Base-by-base conservation (phyloP, 2,888 invertebrate species). In the Drosophila paracracens region DNA sequence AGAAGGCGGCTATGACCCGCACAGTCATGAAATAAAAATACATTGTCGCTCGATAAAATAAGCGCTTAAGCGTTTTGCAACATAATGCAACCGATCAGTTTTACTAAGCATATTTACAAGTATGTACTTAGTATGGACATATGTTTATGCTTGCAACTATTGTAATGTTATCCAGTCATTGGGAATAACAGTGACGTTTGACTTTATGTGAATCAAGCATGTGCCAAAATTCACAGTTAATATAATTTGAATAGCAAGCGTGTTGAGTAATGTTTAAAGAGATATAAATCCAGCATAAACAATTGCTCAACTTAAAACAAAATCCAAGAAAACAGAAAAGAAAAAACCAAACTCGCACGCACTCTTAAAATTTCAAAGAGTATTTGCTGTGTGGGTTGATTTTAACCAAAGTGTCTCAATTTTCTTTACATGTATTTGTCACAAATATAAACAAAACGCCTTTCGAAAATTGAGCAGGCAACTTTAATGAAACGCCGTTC, bases 321-420 rank as follows among this genome's bases (percentile, higher is more conserved):
- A 64, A 57, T 51, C 50, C 69, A 76, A 74, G 57, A 35, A 61
- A 33, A 43, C 5, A 25, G 7, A 56, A 10, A n/a, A 31, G 27
- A n/a, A 3, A 21, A 40, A 31, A 46, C 50, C 38, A 16, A 52
- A 48, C 21, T 25, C n/a, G 7, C 11, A 46, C 54, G 35, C 43
- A 48, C 76, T 75, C 62, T 67, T 64, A 21, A 27, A 2, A 27
- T 35, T 35, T 6, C 13, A 16, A 65, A 78, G 70, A 78, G 65
- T 50, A n/a, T 33, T 25, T 38, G 35, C n/a, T 29, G 50, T 50
- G 46, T 29, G 40, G 43, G 21, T 57, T 35, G 31, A 38, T 58
- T 76, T 62, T 65, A 76, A 76, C 66, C 16, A 64, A 62, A 75
- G 54, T 63, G 76, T 76, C 48, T 68, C 53, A 65, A 65, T 63